These are phyloP conservation scores for Caenorhabditis sp. DNA, from an alignment of 2,888 invertebrate species.

Conservation along the genomic window DNA sequence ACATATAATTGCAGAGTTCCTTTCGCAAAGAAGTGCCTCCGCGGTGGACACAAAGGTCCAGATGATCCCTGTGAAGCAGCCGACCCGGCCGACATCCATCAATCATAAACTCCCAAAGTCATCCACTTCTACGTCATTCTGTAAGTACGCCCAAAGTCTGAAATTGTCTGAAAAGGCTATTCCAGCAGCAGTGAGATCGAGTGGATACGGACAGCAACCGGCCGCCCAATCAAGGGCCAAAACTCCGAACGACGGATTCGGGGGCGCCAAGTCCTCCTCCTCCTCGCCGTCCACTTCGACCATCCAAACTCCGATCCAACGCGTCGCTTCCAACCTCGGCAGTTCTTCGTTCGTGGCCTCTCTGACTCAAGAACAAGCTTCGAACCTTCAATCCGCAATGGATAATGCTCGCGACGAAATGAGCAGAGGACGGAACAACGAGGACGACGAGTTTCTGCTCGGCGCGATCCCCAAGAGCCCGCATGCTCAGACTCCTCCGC, in stretches of 20 bases:
- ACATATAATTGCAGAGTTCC: conserved; percentile 29
- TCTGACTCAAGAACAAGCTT: conserved; percentile 36
- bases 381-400: conserved; percentile 30
- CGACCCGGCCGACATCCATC: conserved; percentile 1
- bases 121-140: conserved; percentile 39
- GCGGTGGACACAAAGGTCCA: conserved; percentile 30
- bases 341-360: conserved; percentile 44
- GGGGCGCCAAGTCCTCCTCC: conserved; percentile 22
- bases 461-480: conserved; percentile 11
- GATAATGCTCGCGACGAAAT: conserved; percentile 36
- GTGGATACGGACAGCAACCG: conserved; percentile 41
- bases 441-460: conserved; percentile 39
- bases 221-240: conserved; percentile 13
- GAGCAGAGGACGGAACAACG: conserved; percentile 5
- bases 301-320: conserved; percentile 44
- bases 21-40: conserved; percentile 48
- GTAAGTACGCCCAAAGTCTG: conserved; percentile 9
- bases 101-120: conserved; percentile 27
- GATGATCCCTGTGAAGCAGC: background rate
- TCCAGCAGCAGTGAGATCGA: conserved; percentile 39
- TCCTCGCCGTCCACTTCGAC: conserved; percentile 30
- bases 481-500: background rate
- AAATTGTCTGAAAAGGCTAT: background rate
- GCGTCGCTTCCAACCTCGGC: conserved; percentile 47
- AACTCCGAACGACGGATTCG: conserved; percentile 27